These are phyloP conservation scores for Plebejus argus DNA, from an alignment of 2,888 invertebrate genomes.

Conservation along the genomic window DNA sequence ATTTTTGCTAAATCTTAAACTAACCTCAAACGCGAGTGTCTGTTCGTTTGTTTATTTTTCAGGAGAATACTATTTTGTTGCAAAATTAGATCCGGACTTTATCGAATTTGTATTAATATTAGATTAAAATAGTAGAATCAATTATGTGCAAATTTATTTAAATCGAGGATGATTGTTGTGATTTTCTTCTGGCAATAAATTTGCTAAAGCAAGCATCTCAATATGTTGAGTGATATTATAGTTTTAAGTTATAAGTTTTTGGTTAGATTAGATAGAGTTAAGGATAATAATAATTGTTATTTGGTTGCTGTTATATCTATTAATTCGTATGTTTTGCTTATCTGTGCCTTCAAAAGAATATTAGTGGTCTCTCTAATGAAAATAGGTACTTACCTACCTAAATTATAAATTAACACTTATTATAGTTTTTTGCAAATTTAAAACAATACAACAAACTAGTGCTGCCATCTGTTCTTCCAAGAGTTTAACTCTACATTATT, in stretches of 20 bases:
- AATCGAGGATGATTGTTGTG: slow-evolving; percentile 19
- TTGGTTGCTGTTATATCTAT: not conserved
- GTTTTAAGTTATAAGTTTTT: slow-evolving; percentile 23
- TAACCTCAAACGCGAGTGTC: too few species aligned
- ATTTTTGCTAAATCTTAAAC: too few species aligned
- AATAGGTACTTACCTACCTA: not conserved
- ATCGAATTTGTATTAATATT: not conserved
- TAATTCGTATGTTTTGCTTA: not conserved
- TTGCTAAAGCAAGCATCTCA: slow-evolving; percentile 28
- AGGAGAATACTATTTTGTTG: too few species aligned
- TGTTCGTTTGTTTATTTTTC: too few species aligned
- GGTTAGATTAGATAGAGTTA: slow-evolving; percentile 4
- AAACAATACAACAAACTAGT: not conserved
- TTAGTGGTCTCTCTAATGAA: slow-evolving; percentile 12
- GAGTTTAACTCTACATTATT: not conserved
- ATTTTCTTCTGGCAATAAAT: slow-evolving; percentile 25
- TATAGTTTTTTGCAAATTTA: too few species aligned
- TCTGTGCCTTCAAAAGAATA: not conserved
- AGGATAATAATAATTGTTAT: not conserved
- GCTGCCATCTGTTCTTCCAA: not conserved
- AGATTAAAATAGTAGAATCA: not conserved
- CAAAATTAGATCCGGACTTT: not conserved
- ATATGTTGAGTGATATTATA: slow-evolving; percentile 28
- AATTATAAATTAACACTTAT: not conserved
- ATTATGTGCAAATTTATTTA: slow-evolving; percentile 9